Conservation (phyloP, 2,113 vertebrate genomes). For the Grus americana region DNA sequence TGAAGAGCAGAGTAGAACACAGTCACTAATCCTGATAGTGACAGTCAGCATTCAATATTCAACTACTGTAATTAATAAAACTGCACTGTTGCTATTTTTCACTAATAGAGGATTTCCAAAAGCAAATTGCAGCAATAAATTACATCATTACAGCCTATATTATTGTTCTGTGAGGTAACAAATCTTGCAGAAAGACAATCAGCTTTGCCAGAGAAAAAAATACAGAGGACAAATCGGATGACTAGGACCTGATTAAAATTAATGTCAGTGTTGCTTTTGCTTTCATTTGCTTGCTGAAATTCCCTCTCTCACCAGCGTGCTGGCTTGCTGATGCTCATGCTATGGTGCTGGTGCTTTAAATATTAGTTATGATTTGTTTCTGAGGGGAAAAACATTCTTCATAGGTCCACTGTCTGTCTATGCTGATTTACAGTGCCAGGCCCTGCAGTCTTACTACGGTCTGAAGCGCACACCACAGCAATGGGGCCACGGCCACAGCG, state of each 20-base stretch:
- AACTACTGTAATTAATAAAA: slow-evolving; percentile 35
- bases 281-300: slow-evolving; percentile 3
- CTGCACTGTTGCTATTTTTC: background rate
- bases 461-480: background rate
- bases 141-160: slow-evolving; percentile 30
- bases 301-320: background rate
- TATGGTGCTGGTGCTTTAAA: background rate
- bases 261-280: background rate
- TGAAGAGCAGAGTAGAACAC: background rate
- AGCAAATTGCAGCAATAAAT: slow-evolving; percentile 61
- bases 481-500: rapidly evolving
- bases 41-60: slow-evolving; percentile 28
- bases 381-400: background rate
- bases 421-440: background rate
- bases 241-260: slow-evolving; percentile 51
- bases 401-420: no score
- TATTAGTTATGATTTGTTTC: background rate
- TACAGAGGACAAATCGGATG: background rate
- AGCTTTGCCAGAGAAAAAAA: background rate
- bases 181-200: slow-evolving; percentile 63
- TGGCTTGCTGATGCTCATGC: background rate
- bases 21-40: background rate
- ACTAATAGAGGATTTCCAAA: slow-evolving; percentile 65
- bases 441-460: background rate
- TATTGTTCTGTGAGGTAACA: slow-evolving; percentile 46